Evolutionary conservation across 2,888 invertebrate genomes (phyloP), one percentile per base, ranked within the genome.

Genomic region (Dicranocentrus wangi): DNA sequence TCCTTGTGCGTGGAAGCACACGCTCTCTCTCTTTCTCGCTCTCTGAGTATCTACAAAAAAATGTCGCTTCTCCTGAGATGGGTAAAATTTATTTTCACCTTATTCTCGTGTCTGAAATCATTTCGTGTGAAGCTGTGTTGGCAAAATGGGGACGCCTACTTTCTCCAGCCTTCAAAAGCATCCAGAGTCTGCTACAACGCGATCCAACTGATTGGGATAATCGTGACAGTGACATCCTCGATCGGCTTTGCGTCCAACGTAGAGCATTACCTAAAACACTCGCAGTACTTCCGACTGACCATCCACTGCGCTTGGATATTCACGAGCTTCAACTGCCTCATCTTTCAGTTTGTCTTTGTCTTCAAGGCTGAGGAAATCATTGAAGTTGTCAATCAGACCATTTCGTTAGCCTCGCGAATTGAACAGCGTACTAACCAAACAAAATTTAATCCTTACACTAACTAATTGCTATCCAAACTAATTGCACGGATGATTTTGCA

Each of bases 321-420:
- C n/a, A n/a, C n/a, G n/a, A n/a, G n/a, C n/a, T n/a, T 5, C 13
- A 13, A 39, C 39, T 39, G 39, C 39, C 39, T 39, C 39, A 5
- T 39, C 39, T 39, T 39, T 39, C 13, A 5, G 7, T 39, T 39
- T 13, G 5, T 51, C 10, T 17, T 51, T 51, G 5, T 51, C n/a
- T 51, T 51, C 51, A 51, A 51, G 10, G 51, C 7, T 5, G 51
- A 13, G 51, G 51, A 51, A 51, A n/a, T 51, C 10, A 51, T 51
- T 17, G 51, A 51, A 51, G 51, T 51, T 10, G 7, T 7, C n/a
- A 51, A 51, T 51, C 51, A 51, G n/a, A n/a, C 51, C 3, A 51
- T 51, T 17, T 13, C 7, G 10, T 5, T 51, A 8, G 3, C 51
- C 51, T 13, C 3, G n/a, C n/a, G n/a, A n/a, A 3, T 51, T 51